A percentile compares a stretch with the other conserved stretches of the same genome.
These are phyloP conservation scores for Hemibagrus guttatus DNA, from an alignment of 2,797 vertebrate species.

Conservation along the genomic window DNA sequence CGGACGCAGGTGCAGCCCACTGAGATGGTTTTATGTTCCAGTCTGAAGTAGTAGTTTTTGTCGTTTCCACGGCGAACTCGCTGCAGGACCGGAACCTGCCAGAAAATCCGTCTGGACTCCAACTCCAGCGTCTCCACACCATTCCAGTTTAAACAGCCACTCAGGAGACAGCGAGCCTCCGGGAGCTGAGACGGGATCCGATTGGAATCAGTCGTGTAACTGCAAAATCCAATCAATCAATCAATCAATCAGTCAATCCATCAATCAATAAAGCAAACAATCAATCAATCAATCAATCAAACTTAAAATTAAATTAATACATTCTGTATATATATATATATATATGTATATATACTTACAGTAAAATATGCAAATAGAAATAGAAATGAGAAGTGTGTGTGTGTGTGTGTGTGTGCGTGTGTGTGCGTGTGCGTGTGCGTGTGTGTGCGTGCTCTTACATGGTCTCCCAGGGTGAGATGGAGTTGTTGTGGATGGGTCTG, in stretches of 20 bases:
- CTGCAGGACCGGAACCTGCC: constrained; percentile 70
- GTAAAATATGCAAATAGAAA: background rate
- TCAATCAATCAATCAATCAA: background rate
- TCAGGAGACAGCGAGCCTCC: constrained; percentile 67
- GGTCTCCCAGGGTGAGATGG: constrained; percentile 77
- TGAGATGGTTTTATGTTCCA: constrained; percentile 67
- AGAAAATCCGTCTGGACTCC: constrained; percentile 71
- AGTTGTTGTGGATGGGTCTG: constrained; percentile 63
- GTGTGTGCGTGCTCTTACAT: constrained; percentile 60
- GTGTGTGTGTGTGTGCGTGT: background rate
- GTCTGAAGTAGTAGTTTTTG: constrained; percentile 60
- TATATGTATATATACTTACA: background rate
- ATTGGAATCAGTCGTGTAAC: constrained; percentile 54
- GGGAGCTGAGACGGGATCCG: constrained; percentile 57
- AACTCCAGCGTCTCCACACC: constrained; percentile 64
- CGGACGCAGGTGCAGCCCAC: constrained; percentile 81
- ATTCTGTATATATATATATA: too few relatives aligned
- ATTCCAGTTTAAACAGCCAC: constrained; percentile 62
- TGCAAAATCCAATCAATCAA: constrained; percentile 50
- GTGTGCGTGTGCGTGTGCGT: background rate
- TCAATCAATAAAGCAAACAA: background rate
- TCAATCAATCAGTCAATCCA: background rate
- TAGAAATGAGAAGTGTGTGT: too few relatives aligned
- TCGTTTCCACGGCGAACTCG: constrained; percentile 49
- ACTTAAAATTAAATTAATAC: background rate